A percentile compares a stretch with the other conserved stretches of the same genome.
Evolutionary conservation across 1,140 invertebrate genomes (phyloP).

Genomic region (Trinorchestia longiramus): DNA sequence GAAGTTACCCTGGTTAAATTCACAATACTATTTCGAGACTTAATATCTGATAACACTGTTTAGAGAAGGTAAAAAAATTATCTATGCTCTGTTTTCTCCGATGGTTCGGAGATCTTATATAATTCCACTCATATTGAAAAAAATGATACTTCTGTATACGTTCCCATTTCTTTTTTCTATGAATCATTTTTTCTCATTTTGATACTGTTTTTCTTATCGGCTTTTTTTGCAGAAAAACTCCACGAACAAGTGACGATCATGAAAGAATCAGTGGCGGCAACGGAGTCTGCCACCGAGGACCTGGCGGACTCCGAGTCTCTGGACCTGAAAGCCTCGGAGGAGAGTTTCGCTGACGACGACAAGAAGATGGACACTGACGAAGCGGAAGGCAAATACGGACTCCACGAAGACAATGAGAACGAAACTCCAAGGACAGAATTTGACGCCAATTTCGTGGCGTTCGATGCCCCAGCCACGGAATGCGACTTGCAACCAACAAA

Average conservation of each 20-base stretch:
- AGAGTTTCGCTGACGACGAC: background rate
- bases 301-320: slow-evolving; percentile 15
- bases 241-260: slow-evolving; percentile 50
- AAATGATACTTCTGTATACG: too few species aligned
- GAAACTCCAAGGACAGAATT: background rate
- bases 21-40: too few species aligned
- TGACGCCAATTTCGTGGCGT: background rate
- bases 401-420: background rate
- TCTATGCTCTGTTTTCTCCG: too few species aligned
- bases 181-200: background rate
- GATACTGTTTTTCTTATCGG: background rate
- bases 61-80: too few species aligned
- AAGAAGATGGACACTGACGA: slow-evolving; percentile 8
- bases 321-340: slow-evolving; percentile 16
- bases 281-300: slow-evolving; percentile 22
- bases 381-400: background rate
- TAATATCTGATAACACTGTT: too few species aligned
- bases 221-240: slow-evolving; percentile 39
- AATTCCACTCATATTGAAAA: too few species aligned
- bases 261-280: slow-evolving; percentile 41
- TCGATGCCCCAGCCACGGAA: background rate
- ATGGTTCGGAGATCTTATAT: too few species aligned
- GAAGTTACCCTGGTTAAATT: too few species aligned
- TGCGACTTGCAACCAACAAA: background rate
- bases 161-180: too few species aligned